These are phyloP conservation scores for Diogma glabrata DNA, from an alignment of 2,888 invertebrate genomes.

Conservation along the genomic window DNA sequence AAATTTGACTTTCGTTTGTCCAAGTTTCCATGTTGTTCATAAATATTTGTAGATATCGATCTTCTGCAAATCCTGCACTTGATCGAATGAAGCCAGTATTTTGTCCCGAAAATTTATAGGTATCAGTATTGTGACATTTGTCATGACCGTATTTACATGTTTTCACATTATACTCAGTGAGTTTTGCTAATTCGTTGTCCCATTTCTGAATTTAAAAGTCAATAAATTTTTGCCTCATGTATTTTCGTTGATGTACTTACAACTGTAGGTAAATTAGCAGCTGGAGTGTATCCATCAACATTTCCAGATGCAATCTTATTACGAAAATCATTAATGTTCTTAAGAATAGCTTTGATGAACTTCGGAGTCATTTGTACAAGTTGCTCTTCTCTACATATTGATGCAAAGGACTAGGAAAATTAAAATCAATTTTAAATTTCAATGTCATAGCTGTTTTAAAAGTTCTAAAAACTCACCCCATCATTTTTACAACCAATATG, in stretches of 20 bases:
- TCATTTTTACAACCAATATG: slow-evolving; percentile 1
- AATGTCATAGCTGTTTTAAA: neutral
- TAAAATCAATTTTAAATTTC: neutral
- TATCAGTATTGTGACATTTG: slow-evolving; percentile 2
- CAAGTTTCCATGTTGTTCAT: neutral
- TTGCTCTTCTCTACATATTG: too few relatives aligned
- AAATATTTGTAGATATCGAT: neutral
- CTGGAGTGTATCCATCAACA: neutral
- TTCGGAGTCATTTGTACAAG: too few relatives aligned
- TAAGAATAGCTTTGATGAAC: too few relatives aligned
- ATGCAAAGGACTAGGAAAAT: too few relatives aligned
- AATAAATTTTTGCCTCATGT: too few relatives aligned
- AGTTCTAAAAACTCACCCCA: neutral
- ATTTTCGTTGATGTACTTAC: too few relatives aligned
- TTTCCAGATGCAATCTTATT: slow-evolving; percentile 1
- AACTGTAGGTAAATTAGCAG: neutral
- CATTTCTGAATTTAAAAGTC: neutral
- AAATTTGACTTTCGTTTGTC: neutral
- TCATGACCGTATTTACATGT: neutral
- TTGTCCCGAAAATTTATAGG: neutral
- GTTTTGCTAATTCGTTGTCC: neutral
- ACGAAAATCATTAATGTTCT: neutral
- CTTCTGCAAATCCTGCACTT: neutral
- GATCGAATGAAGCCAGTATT: neutral
- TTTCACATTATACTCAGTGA: neutral